These are phyloP conservation scores for Lepus oiostolus DNA, from an alignment of 2,797 vertebrate genomes.

Conservation along the genomic window DNA sequence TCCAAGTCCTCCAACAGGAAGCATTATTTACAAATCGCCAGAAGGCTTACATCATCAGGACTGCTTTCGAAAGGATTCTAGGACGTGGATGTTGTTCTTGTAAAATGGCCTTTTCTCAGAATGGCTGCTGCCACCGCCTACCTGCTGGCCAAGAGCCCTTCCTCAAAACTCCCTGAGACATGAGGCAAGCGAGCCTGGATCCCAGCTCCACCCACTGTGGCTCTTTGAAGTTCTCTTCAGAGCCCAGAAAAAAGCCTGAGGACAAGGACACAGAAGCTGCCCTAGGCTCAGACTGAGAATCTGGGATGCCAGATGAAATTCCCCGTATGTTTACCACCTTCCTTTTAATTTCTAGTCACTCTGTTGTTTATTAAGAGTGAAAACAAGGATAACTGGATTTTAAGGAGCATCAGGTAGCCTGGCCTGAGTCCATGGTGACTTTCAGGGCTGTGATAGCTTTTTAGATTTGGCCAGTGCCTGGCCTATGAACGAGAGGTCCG, in stretches of 20 bases:
- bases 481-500: background rate
- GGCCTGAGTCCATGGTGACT: background rate
- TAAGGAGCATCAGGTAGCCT: constrained; percentile 1
- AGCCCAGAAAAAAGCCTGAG: background rate
- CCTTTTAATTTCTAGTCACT: background rate
- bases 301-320: background rate
- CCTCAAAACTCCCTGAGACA: background rate
- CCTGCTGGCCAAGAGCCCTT: background rate
- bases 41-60: background rate
- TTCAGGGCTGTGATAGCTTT: background rate
- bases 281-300: background rate
- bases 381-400: background rate
- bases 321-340: background rate
- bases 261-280: background rate
- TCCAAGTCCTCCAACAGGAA: background rate
- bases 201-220: background rate
- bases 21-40: background rate
- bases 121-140: background rate
- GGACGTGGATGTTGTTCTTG: background rate
- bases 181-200: background rate
- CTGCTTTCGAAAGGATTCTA: background rate
- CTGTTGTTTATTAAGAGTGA: constrained; percentile 24
- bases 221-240: background rate
- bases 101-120: background rate
- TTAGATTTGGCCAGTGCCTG: background rate